Conservation (phyloP, 2,888 invertebrate species). For the Helleia helle region DNA sequence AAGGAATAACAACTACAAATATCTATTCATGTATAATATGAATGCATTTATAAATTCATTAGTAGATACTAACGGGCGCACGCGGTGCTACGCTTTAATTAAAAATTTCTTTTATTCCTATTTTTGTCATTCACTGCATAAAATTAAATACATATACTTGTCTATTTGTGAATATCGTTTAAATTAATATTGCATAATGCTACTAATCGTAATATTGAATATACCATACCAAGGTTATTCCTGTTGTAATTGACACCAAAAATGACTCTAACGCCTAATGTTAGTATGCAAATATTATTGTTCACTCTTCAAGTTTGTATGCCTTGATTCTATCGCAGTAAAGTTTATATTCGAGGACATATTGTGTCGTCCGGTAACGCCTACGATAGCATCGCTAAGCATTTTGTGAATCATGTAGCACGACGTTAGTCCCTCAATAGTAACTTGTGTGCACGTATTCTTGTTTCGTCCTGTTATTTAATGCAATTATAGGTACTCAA, state of each 20-base stretch:
- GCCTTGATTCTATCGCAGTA: conserved; percentile 6
- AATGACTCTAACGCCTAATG: conserved; percentile 7
- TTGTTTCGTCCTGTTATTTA: not conserved
- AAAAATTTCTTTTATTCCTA: too few relatives aligned
- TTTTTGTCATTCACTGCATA: too few relatives aligned
- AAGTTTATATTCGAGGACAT: not conserved
- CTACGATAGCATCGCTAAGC: not conserved
- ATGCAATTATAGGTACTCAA: not conserved
- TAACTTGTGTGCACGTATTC: not conserved
- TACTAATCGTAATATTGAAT: not conserved
- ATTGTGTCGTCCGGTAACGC: not conserved
- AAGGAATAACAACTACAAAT: too few relatives aligned
- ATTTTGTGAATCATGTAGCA: conserved; percentile 4
- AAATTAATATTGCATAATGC: not conserved
- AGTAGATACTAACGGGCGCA: too few relatives aligned
- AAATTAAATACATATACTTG: too few relatives aligned
- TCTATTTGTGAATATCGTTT: not conserved
- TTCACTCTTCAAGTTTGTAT: not conserved
- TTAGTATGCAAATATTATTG: conserved; percentile 13
- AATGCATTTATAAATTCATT: too few relatives aligned
- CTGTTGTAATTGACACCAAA: conserved; percentile 3
- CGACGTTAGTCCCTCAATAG: not conserved
- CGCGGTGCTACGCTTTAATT: too few relatives aligned
- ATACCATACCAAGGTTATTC: not conserved
- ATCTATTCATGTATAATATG: too few relatives aligned